A percentile compares a stretch with the other conserved stretches of the same genome.
Conservation (phyloP, 2,113 vertebrate genomes). For the Gobio gobio region DNA sequence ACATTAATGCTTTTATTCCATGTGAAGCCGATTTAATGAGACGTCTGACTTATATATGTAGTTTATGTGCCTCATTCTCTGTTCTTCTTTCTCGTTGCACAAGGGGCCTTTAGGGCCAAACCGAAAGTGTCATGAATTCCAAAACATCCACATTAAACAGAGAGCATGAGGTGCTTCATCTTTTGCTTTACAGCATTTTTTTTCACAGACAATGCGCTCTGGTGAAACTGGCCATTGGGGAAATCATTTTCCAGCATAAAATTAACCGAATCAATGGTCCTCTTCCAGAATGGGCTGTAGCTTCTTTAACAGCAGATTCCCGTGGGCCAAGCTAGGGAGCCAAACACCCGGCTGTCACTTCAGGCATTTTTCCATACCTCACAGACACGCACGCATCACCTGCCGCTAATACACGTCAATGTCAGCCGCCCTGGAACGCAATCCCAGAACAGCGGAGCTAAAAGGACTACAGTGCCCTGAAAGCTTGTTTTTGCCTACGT, state of each 20-base stretch:
- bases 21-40: slow-evolving; percentile 37
- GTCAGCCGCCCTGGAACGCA: slow-evolving; percentile 50
- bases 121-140: slow-evolving; percentile 62
- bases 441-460: slow-evolving; percentile 49
- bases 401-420: slow-evolving; percentile 60
- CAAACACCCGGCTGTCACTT: slow-evolving; percentile 49
- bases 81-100: background rate
- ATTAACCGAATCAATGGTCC: slow-evolving; percentile 78
- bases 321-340: slow-evolving; percentile 42
- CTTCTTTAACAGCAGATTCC: slow-evolving; percentile 70
- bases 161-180: slow-evolving; percentile 68
- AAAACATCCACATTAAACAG: slow-evolving; percentile 63
- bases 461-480: slow-evolving; percentile 55
- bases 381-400: slow-evolving; percentile 61
- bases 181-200: slow-evolving; percentile 65
- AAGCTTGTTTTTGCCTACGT: slow-evolving; percentile 55
- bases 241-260: slow-evolving; percentile 79
- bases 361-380: slow-evolving; percentile 46
- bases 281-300: slow-evolving; percentile 64
- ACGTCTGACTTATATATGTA: slow-evolving; percentile 5
- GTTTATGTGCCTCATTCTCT: slow-evolving; percentile 21
- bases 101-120: slow-evolving; percentile 11
- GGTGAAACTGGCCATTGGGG: slow-evolving; percentile 72
- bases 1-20: slow-evolving; percentile 17
- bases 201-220: slow-evolving; percentile 63